Evolutionary conservation across 2,888 invertebrate species (phyloP).

Genomic region (Thalpophila matura): DNA sequence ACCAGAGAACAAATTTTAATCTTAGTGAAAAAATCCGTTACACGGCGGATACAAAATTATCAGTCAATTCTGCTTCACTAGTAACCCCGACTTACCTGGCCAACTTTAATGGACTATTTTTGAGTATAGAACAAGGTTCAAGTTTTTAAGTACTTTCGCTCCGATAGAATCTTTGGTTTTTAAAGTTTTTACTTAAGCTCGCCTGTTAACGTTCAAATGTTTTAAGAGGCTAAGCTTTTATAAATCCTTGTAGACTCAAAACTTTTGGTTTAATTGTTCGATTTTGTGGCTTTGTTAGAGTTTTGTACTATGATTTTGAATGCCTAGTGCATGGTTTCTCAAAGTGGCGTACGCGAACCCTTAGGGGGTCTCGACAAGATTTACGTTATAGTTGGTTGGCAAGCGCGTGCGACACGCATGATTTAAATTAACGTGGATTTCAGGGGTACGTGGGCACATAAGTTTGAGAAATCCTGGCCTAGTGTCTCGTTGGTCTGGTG

Average conservation of each 20-base stretch:
- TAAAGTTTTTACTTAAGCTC: conserved; percentile 28
- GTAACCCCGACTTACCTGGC: conserved; percentile 29
- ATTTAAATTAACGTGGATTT: no score
- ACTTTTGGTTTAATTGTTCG: not conserved
- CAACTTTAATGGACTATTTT: conserved; percentile 63
- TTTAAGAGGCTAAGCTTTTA: conserved; percentile 34
- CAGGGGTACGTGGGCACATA: no score
- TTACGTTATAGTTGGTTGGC: no score
- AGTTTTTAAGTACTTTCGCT: conserved; percentile 43
- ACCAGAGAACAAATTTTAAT: no score
- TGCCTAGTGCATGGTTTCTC: no score
- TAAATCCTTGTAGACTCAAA: conserved; percentile 20
- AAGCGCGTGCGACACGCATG: no score
- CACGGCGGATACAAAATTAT: conserved; percentile 1
- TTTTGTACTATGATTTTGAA: not conserved
- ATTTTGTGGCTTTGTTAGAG: conserved; percentile 3
- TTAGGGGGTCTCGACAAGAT: no score
- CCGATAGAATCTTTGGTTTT: conserved; percentile 49
- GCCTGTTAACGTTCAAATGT: conserved; percentile 25
- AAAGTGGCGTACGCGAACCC: no score
- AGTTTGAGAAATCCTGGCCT: no score
- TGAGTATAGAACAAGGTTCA: conserved; percentile 43
- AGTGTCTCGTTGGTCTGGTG: no score
- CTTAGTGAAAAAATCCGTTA: not conserved
- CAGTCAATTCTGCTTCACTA: conserved; percentile 13